Evolutionary conservation across 2,797 vertebrate species (phyloP), one percentile per base, ranked within the genome.

Genomic region (Manis javanica): DNA sequence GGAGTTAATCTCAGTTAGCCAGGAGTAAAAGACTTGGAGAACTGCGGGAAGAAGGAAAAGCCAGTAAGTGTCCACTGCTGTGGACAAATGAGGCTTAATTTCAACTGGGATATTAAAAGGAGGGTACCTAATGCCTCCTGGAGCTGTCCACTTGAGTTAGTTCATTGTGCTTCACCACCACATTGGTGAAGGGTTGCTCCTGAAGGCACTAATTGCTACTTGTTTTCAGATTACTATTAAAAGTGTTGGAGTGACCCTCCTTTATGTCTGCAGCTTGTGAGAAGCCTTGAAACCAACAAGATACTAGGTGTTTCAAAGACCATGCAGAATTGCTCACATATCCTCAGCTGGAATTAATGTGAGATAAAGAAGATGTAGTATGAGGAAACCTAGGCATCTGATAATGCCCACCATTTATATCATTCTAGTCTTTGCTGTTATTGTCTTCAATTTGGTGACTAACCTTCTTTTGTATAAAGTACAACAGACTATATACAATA

Each of bases 31-130:
- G 37, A 72, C 31, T 18, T 5, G 29, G 23, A 66, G 16, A 66
- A 49, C 5, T 7, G 31, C 66, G 21, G 4, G 8, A 64, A n/a
- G 4, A 16, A n/a, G 3, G 10, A 64, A 49, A 86, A 57, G 2
- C 5, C 8, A 75, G 0, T 0, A 3, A 2, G 0, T 53, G 23
- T 31, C 46, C 21, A 2, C 0, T 14, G 0, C 11, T 72, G 8
- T 83, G 37, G 8, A 31, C 5, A 55, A 21, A 2, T 31, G 31
- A 74, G 13, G 31, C 0, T 83, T 9, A 5, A 0, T 51, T 57
- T 39, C 61, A 16, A 11, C 0, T 39, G 29, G 8, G 4, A 59
- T 26, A 26, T 42, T 53, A 72, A 29, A 11, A 74, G 29, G 8
- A 46, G 8, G 6, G 1, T 16, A n/a, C 10, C 23, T 13, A 75